phyloP scores from a whole-genome alignment of 35 echinoderm and acorn worm species.

The Heliocidaris erythrogramma region DNA sequence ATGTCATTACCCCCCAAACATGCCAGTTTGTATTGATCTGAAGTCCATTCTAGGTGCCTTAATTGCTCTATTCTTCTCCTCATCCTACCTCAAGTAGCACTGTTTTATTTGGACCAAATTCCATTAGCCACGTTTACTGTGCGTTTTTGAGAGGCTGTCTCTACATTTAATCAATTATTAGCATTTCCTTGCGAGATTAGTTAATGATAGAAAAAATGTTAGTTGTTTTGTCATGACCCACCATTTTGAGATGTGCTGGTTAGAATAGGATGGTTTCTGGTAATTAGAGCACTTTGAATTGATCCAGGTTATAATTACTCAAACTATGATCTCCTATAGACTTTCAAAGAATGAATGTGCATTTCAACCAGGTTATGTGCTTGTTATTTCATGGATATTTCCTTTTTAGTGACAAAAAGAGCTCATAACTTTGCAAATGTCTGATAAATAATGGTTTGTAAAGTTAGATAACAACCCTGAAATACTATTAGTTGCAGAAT shows the following conservation, averaged over 20 bases:
- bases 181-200: background rate
- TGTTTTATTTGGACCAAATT: conserved; percentile 8
- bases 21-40: background rate
- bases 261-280: background rate
- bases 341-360: background rate
- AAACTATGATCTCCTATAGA: too few species aligned
- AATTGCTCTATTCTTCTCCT: background rate
- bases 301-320: too few species aligned
- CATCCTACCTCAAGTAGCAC: background rate
- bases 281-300: too few species aligned
- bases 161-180: too few species aligned
- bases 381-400: too few species aligned
- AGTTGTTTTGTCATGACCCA: background rate
- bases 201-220: background rate
- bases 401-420: too few species aligned
- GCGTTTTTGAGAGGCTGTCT: background rate
- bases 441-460: too few species aligned
- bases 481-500: too few species aligned
- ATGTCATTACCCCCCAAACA: background rate
- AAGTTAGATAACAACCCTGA: too few species aligned
- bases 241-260: background rate
- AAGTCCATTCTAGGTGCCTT: background rate
- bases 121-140: background rate
- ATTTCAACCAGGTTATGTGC: too few species aligned
- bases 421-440: too few species aligned